Evolutionary conservation across 2,797 vertebrate species (phyloP).

Genomic region (Loriculus beryllinus): DNA sequence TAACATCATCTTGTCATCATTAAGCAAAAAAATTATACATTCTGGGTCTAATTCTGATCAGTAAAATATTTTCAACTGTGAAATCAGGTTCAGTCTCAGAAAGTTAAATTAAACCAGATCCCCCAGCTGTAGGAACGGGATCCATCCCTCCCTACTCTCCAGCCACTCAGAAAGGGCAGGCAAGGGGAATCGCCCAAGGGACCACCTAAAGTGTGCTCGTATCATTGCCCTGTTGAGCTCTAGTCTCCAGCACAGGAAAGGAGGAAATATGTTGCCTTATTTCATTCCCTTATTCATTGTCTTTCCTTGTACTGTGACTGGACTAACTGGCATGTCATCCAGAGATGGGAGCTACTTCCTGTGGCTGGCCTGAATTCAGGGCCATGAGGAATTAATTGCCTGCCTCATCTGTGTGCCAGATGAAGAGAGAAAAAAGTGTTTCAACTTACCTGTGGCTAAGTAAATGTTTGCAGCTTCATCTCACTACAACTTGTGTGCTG

Average conservation of each 20-base stretch:
- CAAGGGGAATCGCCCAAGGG: neutral
- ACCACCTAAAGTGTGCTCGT: neutral
- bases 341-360: neutral
- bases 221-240: neutral
- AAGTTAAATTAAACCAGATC: neutral
- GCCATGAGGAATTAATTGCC: neutral
- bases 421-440: neutral
- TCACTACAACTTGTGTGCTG: neutral
- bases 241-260: neutral
- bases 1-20: neutral
- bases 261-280: neutral
- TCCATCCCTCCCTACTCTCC: neutral
- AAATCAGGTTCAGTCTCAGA: neutral
- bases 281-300: neutral
- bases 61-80: neutral
- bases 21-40: neutral
- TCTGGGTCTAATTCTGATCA: neutral
- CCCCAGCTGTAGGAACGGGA: fast-evolving
- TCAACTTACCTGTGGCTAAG: neutral
- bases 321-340: neutral
- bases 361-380: neutral
- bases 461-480: neutral
- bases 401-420: neutral
- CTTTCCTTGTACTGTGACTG: neutral
- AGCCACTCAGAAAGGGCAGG: neutral